Evolutionary conservation across 1,140 invertebrate species (phyloP), one percentile per base, ranked within the genome.

Genomic region (Pomacea maculata): DNA sequence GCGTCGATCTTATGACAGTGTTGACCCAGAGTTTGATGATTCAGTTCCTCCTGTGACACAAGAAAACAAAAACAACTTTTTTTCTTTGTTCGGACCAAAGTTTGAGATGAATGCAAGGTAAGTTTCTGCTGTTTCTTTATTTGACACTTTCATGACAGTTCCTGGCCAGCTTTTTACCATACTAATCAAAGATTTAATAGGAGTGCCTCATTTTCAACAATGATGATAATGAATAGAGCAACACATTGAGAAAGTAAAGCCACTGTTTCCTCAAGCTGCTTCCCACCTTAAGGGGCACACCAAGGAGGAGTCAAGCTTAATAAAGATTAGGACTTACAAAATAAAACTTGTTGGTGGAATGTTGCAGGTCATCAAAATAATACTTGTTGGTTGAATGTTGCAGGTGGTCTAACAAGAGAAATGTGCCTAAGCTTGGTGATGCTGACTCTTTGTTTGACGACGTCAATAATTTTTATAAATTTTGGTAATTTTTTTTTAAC

Each of bases 1-100:
- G 87, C 93, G 98, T 83, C 93, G 95, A 83, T 95, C 97, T 1
- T 99, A 96, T 92, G 98, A 99, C 92, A 98, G 97, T 54, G 95
- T 99, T 79, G 98, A 99, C 93, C 97, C 97, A 10, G 93, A 95
- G 84, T 98, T 99, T 91, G 97, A 98, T 90, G 96, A 99, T 86
- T 92, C 93, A 81, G 92, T 99, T 64, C 98, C 98, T 25, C 92
- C 94, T 4, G 92, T 93, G 72, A 94, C 93, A 86, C 94, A 95
- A 80, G 82, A 90, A 63, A 94, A 95, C 25, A 96, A 97, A 89
- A 94, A 94, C 87, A 94, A 97, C 86, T 98, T 98, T 91, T 98
- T 94, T 90, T 92, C 94, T 87, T 91, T 94, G n/a, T 95, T 99
- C 94, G 92, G 92, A 83, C 91, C 95, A 92, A 94, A 95, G 85